Evolutionary conservation across 2,113 vertebrate genomes (phyloP), one percentile per base, ranked within the genome.

Genomic region (Muscicapa adusta): DNA sequence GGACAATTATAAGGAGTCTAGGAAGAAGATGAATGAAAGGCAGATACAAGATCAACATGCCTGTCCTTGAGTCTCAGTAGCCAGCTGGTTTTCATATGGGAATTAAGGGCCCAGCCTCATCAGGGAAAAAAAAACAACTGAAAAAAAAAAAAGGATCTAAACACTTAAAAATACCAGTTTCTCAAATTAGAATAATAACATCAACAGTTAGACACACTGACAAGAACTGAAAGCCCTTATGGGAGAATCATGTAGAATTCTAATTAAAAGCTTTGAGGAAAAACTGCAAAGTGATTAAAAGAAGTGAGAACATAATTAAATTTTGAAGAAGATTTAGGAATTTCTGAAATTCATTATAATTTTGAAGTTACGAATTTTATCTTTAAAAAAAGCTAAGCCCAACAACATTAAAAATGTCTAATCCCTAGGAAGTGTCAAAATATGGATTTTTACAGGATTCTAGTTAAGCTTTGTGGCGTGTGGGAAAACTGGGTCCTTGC

Each of bases 321-420:
- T 68, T 89, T 76, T 61, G 6, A 57, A 63, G 17, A 51, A 5
- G 3, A 57, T 42, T 80, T 66, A 70, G 6, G 16, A 74, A 36
- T 57, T 86, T 83, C 8, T 57, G 51, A 68, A 89, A 47, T 68
- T 45, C 4, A 28, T 19, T 31, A 22, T 40, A 10, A 50, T 57
- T 65, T 48, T 57, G 6, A 86, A 67, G 13, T 31, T 42, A 25
- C 5, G 6, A 40, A 58, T 78, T 53, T 74, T 75, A 10, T 6
- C 4, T 54, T 65, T 24, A 14, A 16, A 53, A 62, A 38, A 9
- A 31, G 15, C 8, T 38, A 38, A 51, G 42, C 4, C 5, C 8
- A 26, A 2, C 22, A 12, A 26, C 0, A 22, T 16, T 12, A 50
- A 25, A 42, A 60, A 45, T 2, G 2, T 2, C 9, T 29, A 14